Evolutionary conservation across 2,888 invertebrate species (phyloP), one percentile per base, ranked within the genome.

Genomic region (Troilus luridus): DNA sequence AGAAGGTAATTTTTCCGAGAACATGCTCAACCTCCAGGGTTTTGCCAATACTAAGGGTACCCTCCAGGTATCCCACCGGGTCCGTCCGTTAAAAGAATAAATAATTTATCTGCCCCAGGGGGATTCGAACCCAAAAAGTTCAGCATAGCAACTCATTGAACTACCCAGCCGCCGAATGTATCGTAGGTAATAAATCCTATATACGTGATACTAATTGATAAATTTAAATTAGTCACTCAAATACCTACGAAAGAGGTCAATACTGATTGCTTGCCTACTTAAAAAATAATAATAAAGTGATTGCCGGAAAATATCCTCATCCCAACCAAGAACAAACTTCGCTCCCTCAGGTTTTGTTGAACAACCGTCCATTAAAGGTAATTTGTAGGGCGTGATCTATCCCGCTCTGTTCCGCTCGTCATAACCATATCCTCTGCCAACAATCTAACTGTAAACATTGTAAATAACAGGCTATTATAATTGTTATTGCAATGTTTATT

Each of bases 391-490:
- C 85, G 56, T 85, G 85, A 56, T 11, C n/a, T 19, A 56, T n/a
- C 5, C 56, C 56, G n/a, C 85, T 56, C 56, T 56, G 56, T 56
- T 56, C 56, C 12, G 56, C 56, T 58, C 56, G 56, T 56, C 85
- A 54, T 85, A 85, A 85, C 56, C 56, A 85, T 85, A 85, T 85
- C 85, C 54, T n/a, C 41, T 12, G 54, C 56, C 85, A 85, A 85
- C 85, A 85, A 85, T 54, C n/a, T 85, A 85, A 85, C 85, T 85
- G 85, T 85, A 85, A 85, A 85, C 85, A 21, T 14, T 41, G 85
- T 9, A 85, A 85, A 85, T 85, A 85, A n/a, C 17, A 85, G 85
- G n/a, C 56, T 11, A 85, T 85, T 56, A 85, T 85, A 56, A 85
- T 56, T 41, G 21, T 81, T 81, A 81, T 56, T 72, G 72, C 72